Evolutionary conservation across 2,797 vertebrate species (phyloP), one percentile per base, ranked within the genome.

Genomic region (Pseudomugil gertrudae): DNA sequence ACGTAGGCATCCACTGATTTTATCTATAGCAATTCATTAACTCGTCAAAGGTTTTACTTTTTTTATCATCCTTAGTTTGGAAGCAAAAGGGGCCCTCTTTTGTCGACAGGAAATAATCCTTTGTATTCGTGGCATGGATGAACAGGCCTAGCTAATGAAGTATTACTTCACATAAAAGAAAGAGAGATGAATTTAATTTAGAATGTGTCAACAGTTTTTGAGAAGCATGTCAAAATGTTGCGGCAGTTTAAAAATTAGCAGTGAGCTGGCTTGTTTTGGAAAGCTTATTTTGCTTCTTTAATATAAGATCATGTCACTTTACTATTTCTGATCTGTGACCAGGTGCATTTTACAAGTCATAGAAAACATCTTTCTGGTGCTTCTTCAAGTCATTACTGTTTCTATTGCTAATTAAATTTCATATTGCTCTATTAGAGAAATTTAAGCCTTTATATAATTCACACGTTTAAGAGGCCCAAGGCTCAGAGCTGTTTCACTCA

Each of bases 61-160:
- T 87, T 89, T 80, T n/a, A 83, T 89, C 80, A 80, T 60, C 14
- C 1, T 6, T 17, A 33, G 76, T 70, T 79, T 61, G 60, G 38
- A 70, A 23, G 63, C 63, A 71, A 79, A 76, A 72, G 19, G 61
- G 72, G 65, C 60, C 57, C 65, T 84, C 80, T 78, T 76, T 83
- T 83, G 80, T 84, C 85, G 69, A 65, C 52, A 63, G 54, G 66
- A 87, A 84, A 80, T 59, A 87, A 78, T 76, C 72, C 75, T 86
- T 87, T 84, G 79, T 86, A 81, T 86, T 85, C 72, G 73, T 64
- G 50, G 64, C 71, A 79, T 80, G 79, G 76, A 74, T 74, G 84
- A 84, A 77, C 83, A 89, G 80, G 84, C 80, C 52, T 30, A 76
- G 69, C 76, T 88, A 88, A 92, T 83, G 75, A 89, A 89, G 76